Conservation (phyloP, 2,797 vertebrate species). For the Anguilla marmorata region DNA sequence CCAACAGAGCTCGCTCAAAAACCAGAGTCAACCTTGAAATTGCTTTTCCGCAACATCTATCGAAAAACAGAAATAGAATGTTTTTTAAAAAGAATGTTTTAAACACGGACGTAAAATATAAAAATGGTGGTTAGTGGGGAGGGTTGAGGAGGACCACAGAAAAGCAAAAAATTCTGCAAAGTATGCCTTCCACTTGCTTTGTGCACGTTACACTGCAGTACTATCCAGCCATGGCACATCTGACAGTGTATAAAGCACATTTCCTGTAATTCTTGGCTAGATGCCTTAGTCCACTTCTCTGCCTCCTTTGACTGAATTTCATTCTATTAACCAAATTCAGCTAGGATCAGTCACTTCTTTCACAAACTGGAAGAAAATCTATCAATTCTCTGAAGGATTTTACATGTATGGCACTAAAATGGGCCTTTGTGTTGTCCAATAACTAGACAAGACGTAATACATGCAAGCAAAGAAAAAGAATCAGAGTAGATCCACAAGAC, state of each 20-base stretch:
- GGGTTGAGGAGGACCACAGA: too few species aligned
- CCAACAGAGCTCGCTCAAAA: too few species aligned
- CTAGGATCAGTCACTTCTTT: neutral
- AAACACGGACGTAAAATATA: too few species aligned
- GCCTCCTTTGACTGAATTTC: neutral
- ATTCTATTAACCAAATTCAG: neutral
- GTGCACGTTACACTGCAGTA: neutral
- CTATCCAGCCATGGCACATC: neutral
- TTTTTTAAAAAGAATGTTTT: too few species aligned
- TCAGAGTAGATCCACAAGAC: neutral
- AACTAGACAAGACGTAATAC: neutral
- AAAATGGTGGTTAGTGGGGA: too few species aligned
- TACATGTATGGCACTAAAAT: neutral
- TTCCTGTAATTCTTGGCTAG: neutral
- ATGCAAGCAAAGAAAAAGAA: neutral
- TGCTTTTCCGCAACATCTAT: too few species aligned
- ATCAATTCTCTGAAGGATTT: neutral
- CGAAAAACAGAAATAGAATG: too few species aligned
- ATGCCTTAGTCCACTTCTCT: neutral
- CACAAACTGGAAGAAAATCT: neutral
- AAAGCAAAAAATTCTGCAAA: too few species aligned
- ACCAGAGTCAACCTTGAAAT: too few species aligned
- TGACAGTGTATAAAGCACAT: neutral
- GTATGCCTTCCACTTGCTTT: neutral
- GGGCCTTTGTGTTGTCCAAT: neutral